Base-by-base conservation (phyloP, 2,797 vertebrate genomes). In the Pseudopleuronectes americanus region DNA sequence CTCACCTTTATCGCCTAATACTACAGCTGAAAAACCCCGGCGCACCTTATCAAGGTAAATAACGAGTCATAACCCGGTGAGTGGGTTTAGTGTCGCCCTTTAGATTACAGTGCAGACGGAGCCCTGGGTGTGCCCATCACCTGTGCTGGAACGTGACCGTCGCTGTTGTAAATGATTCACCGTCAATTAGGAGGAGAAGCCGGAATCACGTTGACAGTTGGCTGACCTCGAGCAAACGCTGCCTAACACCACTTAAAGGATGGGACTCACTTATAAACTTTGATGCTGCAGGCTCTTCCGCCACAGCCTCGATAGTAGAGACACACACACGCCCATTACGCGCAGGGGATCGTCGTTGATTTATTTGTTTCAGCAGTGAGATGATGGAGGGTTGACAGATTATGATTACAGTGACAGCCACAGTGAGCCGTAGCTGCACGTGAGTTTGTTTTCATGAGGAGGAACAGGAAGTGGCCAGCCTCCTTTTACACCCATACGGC, bases 401-500 rank as follows among this genome's bases (percentile, higher is more conserved):
- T 45, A 26, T 56, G 49, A 74, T 74, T 45, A 57, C 71, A 77
- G 36, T 75, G 84, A 73, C 73, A 79, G 61, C 59, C 31, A 9
- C 67, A 22, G 76, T 53, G 70, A 12, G 71, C 83, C 85, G 57
- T 54, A 58, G 81, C 85, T 86, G 84, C 93, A 94, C 92, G 91
- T 93, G 93, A 94, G 90, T 91, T 93, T 94, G 93, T 94, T 94
- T 94, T 93, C 89, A 87, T 90, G 66, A 48, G 56, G 64, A 69
- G 70, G 74, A 86, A 57, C 92, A 92, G 92, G 92, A 93, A 93
- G 90, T 91, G 63, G 60, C 22, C 62, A 69, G 36, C n/a, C 55
- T 55, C 71, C 21, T 59, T 61, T 0, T 4, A 41, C 72, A 62
- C 52, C 64, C 76, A 60, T 68, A 57, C 66, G 65, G 52, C 58